phyloP scores from a whole-genome alignment of 2,797 vertebrate species.

The Leuciscus waleckii region DNA sequence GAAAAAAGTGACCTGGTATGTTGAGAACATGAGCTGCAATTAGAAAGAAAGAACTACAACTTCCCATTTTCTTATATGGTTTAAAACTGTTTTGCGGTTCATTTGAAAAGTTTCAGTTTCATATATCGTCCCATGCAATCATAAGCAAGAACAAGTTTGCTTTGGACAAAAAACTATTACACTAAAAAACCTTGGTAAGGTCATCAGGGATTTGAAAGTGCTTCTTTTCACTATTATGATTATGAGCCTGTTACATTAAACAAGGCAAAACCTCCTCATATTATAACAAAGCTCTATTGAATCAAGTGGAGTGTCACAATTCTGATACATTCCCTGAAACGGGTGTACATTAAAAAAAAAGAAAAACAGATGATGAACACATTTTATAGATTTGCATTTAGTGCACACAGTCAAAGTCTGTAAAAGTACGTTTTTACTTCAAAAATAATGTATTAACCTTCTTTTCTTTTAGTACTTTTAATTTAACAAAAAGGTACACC shows the following conservation, averaged over 20 bases:
- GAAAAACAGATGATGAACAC: not conserved
- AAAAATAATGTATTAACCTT: constrained; percentile 1
- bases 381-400: not conserved
- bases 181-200: not conserved
- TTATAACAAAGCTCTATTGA: not conserved
- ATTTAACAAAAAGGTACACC: constrained; percentile 12
- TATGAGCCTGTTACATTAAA: not conserved
- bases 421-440: not conserved
- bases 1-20: not conserved
- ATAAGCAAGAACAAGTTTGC: not conserved
- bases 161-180: not conserved
- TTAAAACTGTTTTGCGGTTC: not conserved
- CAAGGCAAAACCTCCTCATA: not conserved
- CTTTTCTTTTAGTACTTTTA: not conserved
- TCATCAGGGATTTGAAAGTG: constrained; percentile 2
- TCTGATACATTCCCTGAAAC: constrained; percentile 37
- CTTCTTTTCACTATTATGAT: constrained; percentile 39
- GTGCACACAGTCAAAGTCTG: not conserved
- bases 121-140: not conserved
- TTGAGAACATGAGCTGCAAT: not conserved
- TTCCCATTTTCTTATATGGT: constrained; percentile 21
- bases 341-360: not conserved
- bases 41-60: constrained; percentile 34
- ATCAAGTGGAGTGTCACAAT: not conserved
- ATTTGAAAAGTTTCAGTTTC: constrained; percentile 35